Evolutionary conservation across 2,888 invertebrate species (phyloP).

Genomic region (Dione juno): DNA sequence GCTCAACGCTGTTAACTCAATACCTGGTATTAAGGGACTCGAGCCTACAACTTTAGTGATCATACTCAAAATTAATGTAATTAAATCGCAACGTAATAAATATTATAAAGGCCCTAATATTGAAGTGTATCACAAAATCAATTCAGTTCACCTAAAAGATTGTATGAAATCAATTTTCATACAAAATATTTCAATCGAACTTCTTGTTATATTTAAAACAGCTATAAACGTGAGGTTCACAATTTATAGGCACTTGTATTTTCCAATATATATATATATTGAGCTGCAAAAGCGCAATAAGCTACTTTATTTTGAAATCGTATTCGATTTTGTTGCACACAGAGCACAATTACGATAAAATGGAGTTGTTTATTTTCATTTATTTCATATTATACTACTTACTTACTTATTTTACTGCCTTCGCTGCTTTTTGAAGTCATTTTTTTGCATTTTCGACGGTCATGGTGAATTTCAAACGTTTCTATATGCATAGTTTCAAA

Average conservation of each 20-base stretch:
- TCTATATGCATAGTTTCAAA: no score
- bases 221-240: conserved; percentile 7
- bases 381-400: neutral
- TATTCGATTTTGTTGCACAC: conserved; percentile 14
- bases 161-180: neutral
- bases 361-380: neutral
- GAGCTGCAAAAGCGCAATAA: conserved; percentile 25
- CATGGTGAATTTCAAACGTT: no score
- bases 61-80: no score
- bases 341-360: conserved; percentile 10
- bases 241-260: conserved; percentile 14
- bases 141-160: neutral
- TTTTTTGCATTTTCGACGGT: no score
- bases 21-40: no score
- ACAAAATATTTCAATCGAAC: conserved; percentile 10
- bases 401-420: no score
- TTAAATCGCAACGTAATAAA: no score
- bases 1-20: no score
- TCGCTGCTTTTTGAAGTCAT: no score
- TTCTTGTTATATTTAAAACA: conserved; percentile 4
- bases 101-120: neutral
- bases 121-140: neutral
- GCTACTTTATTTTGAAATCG: conserved; percentile 30
- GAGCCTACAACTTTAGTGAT: no score
- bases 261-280: conserved; percentile 26